Percentiles rank a stretch among this genome's conserved stretches.
These are phyloP conservation scores for Erebia ligea DNA, from an alignment of 2,888 invertebrate species.

Conservation along the genomic window DNA sequence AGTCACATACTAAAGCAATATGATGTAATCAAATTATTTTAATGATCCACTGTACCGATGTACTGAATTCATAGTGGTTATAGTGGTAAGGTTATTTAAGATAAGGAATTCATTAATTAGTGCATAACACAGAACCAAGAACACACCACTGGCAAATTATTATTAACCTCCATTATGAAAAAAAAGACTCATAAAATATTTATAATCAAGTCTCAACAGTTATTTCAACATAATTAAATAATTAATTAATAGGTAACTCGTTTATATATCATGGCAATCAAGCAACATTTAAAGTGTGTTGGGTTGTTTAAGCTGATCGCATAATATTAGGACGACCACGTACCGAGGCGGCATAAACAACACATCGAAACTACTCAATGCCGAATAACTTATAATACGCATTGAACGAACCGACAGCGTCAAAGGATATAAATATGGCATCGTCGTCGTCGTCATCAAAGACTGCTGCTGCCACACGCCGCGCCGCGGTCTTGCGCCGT, in stretches of 20 bases:
- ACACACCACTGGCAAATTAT: not conserved
- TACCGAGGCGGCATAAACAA: not conserved
- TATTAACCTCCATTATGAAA: not conserved
- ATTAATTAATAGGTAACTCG: constrained; percentile 20
- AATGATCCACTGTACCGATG: not conserved
- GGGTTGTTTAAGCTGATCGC: not conserved
- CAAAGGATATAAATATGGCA: not conserved
- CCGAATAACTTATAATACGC: not conserved
- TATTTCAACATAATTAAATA: constrained; percentile 22
- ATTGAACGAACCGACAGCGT: not conserved
- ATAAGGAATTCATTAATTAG: no score
- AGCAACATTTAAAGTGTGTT: constrained; percentile 21
- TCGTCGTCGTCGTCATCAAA: not conserved
- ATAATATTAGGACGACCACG: not conserved
- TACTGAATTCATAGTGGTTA: not conserved
- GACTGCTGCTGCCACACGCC: no score
- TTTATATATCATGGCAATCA: constrained; percentile 29
- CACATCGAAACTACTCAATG: not conserved
- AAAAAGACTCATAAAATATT: not conserved
- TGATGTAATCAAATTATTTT: constrained; percentile 54
- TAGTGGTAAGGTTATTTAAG: not conserved
- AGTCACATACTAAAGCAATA: constrained; percentile 50
- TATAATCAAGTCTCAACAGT: not conserved
- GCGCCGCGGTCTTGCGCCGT: no score
- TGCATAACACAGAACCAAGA: no score